Evolutionary conservation across 2,888 invertebrate species (phyloP).

Genomic region (Serrognathus titanus): DNA sequence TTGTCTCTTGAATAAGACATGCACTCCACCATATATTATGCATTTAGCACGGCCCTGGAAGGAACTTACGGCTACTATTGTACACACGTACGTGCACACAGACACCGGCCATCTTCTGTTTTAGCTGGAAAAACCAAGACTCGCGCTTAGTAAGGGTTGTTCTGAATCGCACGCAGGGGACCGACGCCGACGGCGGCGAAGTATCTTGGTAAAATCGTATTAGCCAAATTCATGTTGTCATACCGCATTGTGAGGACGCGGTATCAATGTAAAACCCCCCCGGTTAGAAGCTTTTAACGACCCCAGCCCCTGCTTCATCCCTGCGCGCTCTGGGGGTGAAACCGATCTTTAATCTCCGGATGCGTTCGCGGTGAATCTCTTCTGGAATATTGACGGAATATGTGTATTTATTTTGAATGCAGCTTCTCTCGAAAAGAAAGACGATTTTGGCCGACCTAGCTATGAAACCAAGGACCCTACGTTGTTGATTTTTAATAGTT

Average conservation of each 20-base stretch:
- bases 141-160: too few species aligned
- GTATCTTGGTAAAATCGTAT: conserved; percentile 25
- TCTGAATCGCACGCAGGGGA: too few species aligned
- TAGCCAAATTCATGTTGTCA: conserved; percentile 30
- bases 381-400: conserved; percentile 1
- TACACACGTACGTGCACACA: conserved; percentile 8
- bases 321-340: conserved; percentile 21
- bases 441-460: too few species aligned
- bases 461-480: too few species aligned
- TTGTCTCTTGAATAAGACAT: conserved; percentile 15
- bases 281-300: conserved; percentile 27
- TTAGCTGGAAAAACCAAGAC: too few species aligned
- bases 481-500: too few species aligned
- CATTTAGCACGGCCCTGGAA: conserved; percentile 8
- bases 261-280: conserved; percentile 26
- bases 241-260: conserved; percentile 22
- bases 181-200: too few species aligned
- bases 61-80: neutral
- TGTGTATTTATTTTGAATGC: too few species aligned
- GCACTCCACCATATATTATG: conserved; percentile 13
- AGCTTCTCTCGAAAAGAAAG: too few species aligned
- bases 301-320: conserved; percentile 28
- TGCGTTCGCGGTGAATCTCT: conserved; percentile 23
- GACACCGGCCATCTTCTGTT: too few species aligned
- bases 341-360: conserved; percentile 31